phyloP scores from a whole-genome alignment of 2,113 vertebrate genomes.

The Eurypyga helias region DNA sequence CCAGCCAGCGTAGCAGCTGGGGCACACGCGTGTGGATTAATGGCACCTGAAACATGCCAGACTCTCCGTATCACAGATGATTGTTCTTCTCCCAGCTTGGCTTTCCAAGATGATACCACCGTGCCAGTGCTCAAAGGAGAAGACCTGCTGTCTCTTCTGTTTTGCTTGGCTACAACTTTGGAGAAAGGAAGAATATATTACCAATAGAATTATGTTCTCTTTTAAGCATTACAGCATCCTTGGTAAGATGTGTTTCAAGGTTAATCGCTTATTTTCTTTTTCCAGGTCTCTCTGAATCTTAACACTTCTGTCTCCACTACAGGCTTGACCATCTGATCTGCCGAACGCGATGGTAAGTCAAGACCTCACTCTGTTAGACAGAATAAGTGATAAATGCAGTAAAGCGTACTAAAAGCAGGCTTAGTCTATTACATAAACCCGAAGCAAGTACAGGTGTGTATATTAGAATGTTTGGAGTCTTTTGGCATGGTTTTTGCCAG shows the following conservation, averaged over 20 bases:
- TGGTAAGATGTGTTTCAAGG: constrained; percentile 12
- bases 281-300: background rate
- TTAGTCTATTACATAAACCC: background rate
- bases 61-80: constrained; percentile 31
- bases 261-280: background rate
- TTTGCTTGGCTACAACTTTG: constrained; percentile 41
- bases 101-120: background rate
- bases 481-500: background rate
- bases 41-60: constrained; percentile 58
- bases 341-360: background rate
- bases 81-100: constrained; percentile 60
- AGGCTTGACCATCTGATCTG: background rate
- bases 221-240: background rate
- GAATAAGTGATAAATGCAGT: background rate
- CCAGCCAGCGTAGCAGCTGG: constrained; percentile 48
- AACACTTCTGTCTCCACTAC: background rate
- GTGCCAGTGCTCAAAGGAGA: constrained; percentile 53
- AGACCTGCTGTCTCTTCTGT: constrained; percentile 62
- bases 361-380: background rate
- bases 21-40: background rate
- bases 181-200: constrained; percentile 16
- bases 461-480: background rate
- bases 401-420: background rate
- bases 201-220: background rate
- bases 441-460: background rate